These are phyloP conservation scores for Pitta sordida DNA, from an alignment of 2,113 vertebrate genomes.

Conservation along the genomic window DNA sequence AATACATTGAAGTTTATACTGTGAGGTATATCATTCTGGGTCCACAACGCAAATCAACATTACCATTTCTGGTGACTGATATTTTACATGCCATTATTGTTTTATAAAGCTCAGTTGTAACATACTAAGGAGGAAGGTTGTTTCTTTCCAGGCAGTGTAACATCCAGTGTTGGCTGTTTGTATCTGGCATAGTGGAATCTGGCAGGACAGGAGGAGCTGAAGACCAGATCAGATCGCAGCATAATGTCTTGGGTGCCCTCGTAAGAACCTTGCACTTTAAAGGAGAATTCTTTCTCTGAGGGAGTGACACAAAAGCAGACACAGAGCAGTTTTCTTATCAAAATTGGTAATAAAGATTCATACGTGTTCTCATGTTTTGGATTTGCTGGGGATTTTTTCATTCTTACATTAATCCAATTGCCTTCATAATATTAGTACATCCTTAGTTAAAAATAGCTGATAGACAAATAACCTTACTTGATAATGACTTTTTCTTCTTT, in stretches of 20 bases:
- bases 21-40: background rate
- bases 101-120: background rate
- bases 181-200: slow-evolving; percentile 65
- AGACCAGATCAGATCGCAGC: background rate
- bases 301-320: background rate
- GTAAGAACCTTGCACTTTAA: slow-evolving; percentile 55
- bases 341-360: background rate
- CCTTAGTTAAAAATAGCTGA: background rate
- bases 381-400: background rate
- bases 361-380: background rate
- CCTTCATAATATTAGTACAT: background rate
- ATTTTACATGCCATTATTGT: background rate
- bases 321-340: background rate
- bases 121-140: slow-evolving; percentile 5
- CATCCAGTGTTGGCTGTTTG: slow-evolving; percentile 32
- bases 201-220: background rate
- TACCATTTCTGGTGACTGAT: background rate
- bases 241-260: slow-evolving; percentile 39
- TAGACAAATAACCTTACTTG: slow-evolving; percentile 44
- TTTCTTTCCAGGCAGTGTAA: slow-evolving; percentile 22
- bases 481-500: background rate
- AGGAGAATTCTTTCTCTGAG: slow-evolving; percentile 52
- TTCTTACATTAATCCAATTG: background rate
- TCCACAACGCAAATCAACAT: background rate
- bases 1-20: background rate